Evolutionary conservation across 2,888 invertebrate species (phyloP).

Genomic region (Thalpophila matura): DNA sequence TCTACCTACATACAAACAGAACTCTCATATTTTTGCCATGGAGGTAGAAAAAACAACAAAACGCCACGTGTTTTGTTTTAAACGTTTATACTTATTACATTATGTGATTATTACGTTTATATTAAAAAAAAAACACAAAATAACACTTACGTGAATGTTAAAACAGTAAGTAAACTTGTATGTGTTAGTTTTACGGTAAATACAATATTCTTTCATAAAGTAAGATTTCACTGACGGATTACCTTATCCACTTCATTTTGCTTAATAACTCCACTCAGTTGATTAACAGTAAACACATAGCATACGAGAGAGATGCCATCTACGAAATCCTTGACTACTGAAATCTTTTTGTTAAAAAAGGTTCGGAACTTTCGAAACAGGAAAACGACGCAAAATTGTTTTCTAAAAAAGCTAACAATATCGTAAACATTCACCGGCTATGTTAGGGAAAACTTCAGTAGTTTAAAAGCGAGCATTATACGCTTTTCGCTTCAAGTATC

Average conservation of each 20-base stretch:
- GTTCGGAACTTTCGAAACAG: conserved; percentile 50
- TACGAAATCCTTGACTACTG: conserved; percentile 59
- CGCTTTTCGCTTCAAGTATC: conserved; percentile 69
- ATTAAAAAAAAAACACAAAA: too few species aligned
- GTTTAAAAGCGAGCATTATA: conserved; percentile 74
- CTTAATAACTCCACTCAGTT: conserved; percentile 74
- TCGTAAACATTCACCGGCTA: conserved; percentile 72
- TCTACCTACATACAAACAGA: too few species aligned
- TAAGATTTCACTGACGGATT: conserved; percentile 69
- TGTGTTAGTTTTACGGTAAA: neutral
- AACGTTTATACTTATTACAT: too few species aligned
- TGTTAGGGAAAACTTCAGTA: conserved; percentile 73
- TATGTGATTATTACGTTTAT: too few species aligned
- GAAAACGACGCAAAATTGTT: conserved; percentile 65
- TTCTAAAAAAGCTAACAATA: conserved; percentile 69
- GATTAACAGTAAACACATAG: conserved; percentile 70
- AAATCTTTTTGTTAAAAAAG: conserved; percentile 57
- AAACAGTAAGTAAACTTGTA: too few species aligned
- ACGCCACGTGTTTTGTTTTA: too few species aligned
- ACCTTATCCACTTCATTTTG: conserved; percentile 66
- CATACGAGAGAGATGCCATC: conserved; percentile 55
- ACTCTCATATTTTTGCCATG: too few species aligned
- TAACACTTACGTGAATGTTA: too few species aligned
- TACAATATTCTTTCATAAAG: conserved; percentile 22
- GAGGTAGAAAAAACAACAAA: too few species aligned